These are phyloP conservation scores for Caranx melampygus DNA, from an alignment of 2,113 vertebrate species.

Conservation along the genomic window DNA sequence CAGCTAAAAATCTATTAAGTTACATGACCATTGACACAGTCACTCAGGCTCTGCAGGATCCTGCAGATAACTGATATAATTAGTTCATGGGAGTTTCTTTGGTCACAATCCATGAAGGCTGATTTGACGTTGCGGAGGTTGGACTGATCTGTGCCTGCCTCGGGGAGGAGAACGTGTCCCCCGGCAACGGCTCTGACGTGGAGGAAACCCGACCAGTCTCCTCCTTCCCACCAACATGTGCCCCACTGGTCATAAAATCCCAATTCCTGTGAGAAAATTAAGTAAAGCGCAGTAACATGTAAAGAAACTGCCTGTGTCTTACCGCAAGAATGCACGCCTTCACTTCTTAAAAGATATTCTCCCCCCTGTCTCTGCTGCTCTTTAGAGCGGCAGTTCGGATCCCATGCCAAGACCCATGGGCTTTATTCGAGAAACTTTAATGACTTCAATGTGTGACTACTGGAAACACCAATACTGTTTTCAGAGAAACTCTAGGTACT, in stretches of 20 bases:
- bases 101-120: conserved; percentile 8
- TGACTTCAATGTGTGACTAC: conserved; percentile 84
- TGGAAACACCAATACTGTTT: conserved; percentile 77
- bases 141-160: conserved; percentile 43
- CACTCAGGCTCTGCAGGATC: neutral
- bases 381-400: conserved; percentile 71
- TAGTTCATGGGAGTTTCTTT: neutral
- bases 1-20: neutral
- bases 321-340: conserved; percentile 81
- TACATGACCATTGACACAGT: neutral
- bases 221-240: conserved; percentile 71
- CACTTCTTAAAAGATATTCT: conserved; percentile 78
- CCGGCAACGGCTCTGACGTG: conserved; percentile 43
- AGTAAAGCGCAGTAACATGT: conserved; percentile 81
- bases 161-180: conserved; percentile 37
- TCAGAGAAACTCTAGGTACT: conserved; percentile 52
- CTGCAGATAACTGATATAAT: conserved; percentile 11
- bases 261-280: conserved; percentile 80
- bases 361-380: conserved; percentile 59
- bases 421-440: conserved; percentile 82
- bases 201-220: conserved; percentile 60
- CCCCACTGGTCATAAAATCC: conserved; percentile 78
- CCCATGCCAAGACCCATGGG: conserved; percentile 78
- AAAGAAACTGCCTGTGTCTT: conserved; percentile 81
- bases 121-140: conserved; percentile 34